Evolutionary conservation across 2,113 vertebrate species (phyloP).

Genomic region (Mohoua ochrocephala): DNA sequence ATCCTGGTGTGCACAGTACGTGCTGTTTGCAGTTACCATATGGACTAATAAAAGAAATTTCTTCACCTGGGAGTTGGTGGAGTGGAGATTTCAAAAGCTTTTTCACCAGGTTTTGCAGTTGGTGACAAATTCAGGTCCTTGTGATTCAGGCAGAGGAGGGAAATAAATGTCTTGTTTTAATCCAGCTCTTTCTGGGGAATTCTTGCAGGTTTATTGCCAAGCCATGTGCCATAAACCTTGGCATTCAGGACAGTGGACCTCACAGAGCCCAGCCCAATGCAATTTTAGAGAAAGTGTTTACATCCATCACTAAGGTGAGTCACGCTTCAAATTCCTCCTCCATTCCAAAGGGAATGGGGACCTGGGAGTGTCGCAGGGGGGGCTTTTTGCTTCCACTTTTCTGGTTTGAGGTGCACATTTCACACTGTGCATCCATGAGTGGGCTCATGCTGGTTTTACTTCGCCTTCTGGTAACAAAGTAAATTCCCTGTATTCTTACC

Average conservation of each 20-base stretch:
- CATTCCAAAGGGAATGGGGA: neutral
- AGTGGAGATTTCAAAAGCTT: neutral
- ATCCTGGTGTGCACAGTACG: neutral
- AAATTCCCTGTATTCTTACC: neutral
- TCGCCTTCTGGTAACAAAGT: neutral
- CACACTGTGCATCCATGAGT: neutral
- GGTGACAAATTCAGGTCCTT: neutral
- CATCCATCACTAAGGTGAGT: constrained; percentile 92
- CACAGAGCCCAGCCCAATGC: constrained; percentile 84
- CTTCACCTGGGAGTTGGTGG: neutral
- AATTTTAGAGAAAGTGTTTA: constrained; percentile 95
- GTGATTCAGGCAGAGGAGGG: neutral
- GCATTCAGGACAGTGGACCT: constrained; percentile 78
- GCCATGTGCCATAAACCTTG: constrained; percentile 80
- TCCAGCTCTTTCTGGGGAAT: neutral
- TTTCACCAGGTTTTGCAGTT: neutral
- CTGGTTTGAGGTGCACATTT: neutral
- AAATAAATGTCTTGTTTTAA: neutral
- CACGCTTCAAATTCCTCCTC: neutral
- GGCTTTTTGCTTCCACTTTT: neutral
- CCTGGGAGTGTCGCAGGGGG: neutral
- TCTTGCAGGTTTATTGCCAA: constrained; percentile 87
- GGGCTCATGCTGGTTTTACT: neutral
- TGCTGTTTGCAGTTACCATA: neutral
- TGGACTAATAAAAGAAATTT: neutral